phyloP scores from a whole-genome alignment of 2,888 invertebrate species.

The Ichneumoninae sp. region DNA sequence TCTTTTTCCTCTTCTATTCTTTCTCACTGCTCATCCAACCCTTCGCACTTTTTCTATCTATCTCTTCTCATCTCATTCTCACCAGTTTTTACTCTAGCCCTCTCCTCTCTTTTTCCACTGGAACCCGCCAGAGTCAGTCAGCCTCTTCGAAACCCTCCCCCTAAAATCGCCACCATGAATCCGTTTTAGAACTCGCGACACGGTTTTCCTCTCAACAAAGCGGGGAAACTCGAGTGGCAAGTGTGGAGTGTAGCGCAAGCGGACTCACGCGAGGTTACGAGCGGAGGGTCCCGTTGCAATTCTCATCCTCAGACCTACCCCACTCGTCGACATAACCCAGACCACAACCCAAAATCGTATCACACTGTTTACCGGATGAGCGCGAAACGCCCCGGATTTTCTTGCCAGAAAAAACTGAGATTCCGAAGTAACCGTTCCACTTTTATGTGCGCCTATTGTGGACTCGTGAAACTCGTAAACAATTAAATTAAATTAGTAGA shows the following conservation, averaged over 20 bases:
- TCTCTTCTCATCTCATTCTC: slow-evolving; percentile 23
- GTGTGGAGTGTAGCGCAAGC: slow-evolving; percentile 14
- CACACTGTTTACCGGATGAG: slow-evolving; percentile 23
- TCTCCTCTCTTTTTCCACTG: not conserved
- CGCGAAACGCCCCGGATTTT: not conserved
- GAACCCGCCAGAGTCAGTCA: not conserved
- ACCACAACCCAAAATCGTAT: slow-evolving; percentile 1
- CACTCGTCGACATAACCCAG: slow-evolving; percentile 3
- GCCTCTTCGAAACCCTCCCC: slow-evolving; percentile 23
- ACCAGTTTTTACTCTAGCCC: not conserved
- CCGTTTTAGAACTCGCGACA: slow-evolving; percentile 41
- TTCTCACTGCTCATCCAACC: not conserved
- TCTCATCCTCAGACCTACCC: slow-evolving; percentile 8
- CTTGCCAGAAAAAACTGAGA: not conserved
- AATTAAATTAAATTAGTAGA: not conserved
- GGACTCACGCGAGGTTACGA: slow-evolving; percentile 13
- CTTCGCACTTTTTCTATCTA: not conserved
- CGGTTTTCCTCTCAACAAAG: slow-evolving; percentile 49
- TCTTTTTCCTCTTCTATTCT: slow-evolving; percentile 8
- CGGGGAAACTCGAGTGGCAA: slow-evolving; percentile 40
- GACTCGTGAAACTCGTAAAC: not conserved
- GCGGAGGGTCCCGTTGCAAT: slow-evolving; percentile 20
- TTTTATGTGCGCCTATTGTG: not conserved
- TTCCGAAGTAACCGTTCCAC: not conserved
- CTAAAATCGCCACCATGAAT: slow-evolving; percentile 42